Percentiles rank a stretch among this genome's conserved stretches.
Evolutionary conservation across 1,140 invertebrate species (phyloP).

Genomic region (Holotrichia oblita): DNA sequence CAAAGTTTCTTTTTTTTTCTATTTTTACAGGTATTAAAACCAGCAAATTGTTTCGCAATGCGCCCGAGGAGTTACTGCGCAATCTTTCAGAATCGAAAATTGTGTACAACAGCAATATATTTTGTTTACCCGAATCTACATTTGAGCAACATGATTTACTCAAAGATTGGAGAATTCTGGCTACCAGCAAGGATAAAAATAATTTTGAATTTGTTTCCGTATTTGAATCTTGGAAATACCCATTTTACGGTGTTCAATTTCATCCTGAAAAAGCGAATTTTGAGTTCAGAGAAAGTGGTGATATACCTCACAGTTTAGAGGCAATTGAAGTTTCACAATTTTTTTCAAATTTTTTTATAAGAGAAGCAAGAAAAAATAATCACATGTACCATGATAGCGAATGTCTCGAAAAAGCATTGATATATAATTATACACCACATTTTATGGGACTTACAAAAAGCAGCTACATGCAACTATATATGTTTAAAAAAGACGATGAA

Average conservation of each 20-base stretch:
- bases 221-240: slow-evolving; percentile 74
- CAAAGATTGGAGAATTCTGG: slow-evolving; percentile 74
- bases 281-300: slow-evolving; percentile 73
- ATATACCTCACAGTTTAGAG: slow-evolving; percentile 71
- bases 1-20: slow-evolving; percentile 8
- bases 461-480: slow-evolving; percentile 68
- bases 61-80: slow-evolving; percentile 64
- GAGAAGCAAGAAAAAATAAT: slow-evolving; percentile 71
- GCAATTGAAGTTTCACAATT: slow-evolving; percentile 75
- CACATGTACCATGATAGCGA: slow-evolving; percentile 63
- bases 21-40: slow-evolving; percentile 49
- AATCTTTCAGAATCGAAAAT: slow-evolving; percentile 70
- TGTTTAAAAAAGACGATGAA: slow-evolving; percentile 63
- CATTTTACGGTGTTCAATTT: slow-evolving; percentile 89
- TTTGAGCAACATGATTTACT: slow-evolving; percentile 67
- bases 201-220: slow-evolving; percentile 75
- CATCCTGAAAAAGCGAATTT: slow-evolving; percentile 91
- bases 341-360: slow-evolving; percentile 87
- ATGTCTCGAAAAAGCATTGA: slow-evolving; percentile 66
- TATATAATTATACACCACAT: slow-evolving; percentile 72
- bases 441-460: slow-evolving; percentile 66
- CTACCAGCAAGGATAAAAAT: slow-evolving; percentile 73
- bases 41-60: slow-evolving; percentile 66
- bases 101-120: slow-evolving; percentile 81
- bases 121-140: slow-evolving; percentile 74